These are phyloP conservation scores for Lontra canadensis DNA, from an alignment of 2,113 vertebrate species.

Conservation along the genomic window DNA sequence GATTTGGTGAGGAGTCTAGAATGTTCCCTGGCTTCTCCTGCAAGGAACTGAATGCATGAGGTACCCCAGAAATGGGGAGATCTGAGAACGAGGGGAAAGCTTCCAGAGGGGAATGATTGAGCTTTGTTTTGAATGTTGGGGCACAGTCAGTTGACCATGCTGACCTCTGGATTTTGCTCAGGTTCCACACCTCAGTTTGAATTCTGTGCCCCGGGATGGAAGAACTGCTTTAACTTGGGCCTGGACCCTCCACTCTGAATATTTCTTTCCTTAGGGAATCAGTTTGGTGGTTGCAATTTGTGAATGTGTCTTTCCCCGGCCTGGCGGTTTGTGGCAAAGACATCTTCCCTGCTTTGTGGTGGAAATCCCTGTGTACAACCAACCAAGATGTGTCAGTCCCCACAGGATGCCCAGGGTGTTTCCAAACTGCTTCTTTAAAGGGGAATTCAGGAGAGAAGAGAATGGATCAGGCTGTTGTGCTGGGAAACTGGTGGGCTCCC, in stretches of 20 bases:
- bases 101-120: background rate
- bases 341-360: background rate
- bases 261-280: background rate
- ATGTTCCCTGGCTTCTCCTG: background rate
- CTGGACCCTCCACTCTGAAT: background rate
- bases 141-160: background rate
- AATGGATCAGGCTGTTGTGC: background rate
- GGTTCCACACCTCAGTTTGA: background rate
- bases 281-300: background rate
- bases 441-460: background rate
- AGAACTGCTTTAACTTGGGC: background rate
- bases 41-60: background rate
- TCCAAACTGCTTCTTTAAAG: background rate
- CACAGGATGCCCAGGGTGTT: background rate
- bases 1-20: background rate
- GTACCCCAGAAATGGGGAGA: background rate
- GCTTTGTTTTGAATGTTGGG: background rate
- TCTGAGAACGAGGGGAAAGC: background rate
- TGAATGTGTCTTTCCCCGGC: background rate
- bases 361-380: background rate
- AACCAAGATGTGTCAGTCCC: background rate
- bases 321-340: background rate
- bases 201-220: background rate
- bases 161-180: background rate
- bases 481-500: background rate